These are phyloP conservation scores for Oostethus manadensis DNA, from an alignment of 2,113 vertebrate species.

Conservation along the genomic window DNA sequence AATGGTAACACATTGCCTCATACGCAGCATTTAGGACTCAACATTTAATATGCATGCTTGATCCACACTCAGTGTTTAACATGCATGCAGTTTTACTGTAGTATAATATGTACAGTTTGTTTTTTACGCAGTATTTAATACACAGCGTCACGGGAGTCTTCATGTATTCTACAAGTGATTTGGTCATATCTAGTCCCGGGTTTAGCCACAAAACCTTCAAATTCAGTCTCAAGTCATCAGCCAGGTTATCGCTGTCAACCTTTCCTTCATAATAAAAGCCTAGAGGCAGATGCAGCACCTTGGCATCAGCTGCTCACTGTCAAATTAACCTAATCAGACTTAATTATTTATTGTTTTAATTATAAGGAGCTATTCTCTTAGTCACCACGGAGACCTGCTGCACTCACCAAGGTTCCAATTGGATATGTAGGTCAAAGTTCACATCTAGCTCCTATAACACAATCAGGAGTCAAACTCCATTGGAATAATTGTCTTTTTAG, in stretches of 20 bases:
- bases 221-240: no score
- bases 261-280: conserved; percentile 13
- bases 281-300: background rate
- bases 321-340: conserved; percentile 20
- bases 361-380: background rate
- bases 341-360: conserved; percentile 12
- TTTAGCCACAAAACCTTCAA: no score
- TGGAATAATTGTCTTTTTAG: background rate
- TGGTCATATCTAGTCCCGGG: no score
- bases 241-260: no score
- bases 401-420: conserved; percentile 31
- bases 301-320: conserved; percentile 4
- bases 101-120: no score
- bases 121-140: no score
- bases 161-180: no score
- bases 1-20: background rate
- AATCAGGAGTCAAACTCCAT: no score
- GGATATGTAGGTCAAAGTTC: conserved; percentile 24
- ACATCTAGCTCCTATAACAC: conserved; percentile 17
- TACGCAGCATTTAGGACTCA: background rate
- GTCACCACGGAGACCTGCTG: conserved; percentile 18
- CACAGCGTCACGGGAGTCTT: no score
- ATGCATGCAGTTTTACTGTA: no score
- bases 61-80: no score
- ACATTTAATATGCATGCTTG: background rate